Conservation (phyloP, 2,888 invertebrate genomes). For the Papilio gigon region DNA sequence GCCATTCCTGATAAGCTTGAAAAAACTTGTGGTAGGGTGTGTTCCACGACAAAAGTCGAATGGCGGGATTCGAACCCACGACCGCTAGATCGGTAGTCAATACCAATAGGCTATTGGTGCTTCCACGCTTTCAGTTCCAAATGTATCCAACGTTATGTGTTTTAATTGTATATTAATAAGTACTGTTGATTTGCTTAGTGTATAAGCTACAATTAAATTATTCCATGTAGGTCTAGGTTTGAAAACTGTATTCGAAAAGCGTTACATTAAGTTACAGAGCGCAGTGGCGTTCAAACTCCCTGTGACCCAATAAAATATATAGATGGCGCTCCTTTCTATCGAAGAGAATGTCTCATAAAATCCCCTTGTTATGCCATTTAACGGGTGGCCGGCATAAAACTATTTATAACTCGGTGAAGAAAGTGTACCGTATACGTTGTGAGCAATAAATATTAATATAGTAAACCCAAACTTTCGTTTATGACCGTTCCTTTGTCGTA, state of each 20-base stretch:
- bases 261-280: conserved; percentile 43
- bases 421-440: conserved; percentile 68
- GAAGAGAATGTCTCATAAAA: conserved; percentile 58
- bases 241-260: too few species aligned
- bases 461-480: conserved; percentile 68
- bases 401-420: conserved; percentile 73
- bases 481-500: conserved; percentile 59
- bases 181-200: too few species aligned
- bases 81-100: too few species aligned
- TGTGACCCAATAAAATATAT: conserved; percentile 56
- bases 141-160: too few species aligned
- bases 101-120: too few species aligned
- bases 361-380: conserved; percentile 67
- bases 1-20: too few species aligned
- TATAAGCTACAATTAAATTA: not conserved
- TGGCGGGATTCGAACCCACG: too few species aligned
- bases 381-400: conserved; percentile 74
- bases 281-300: conserved; percentile 51
- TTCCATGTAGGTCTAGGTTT: not conserved
- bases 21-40: too few species aligned
- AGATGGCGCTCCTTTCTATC: conserved; percentile 54
- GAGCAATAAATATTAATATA: conserved; percentile 78
- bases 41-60: too few species aligned
- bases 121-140: too few species aligned
- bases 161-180: too few species aligned